Conservation (phyloP, 2,113 vertebrate genomes). For the Eclectus roratus region DNA sequence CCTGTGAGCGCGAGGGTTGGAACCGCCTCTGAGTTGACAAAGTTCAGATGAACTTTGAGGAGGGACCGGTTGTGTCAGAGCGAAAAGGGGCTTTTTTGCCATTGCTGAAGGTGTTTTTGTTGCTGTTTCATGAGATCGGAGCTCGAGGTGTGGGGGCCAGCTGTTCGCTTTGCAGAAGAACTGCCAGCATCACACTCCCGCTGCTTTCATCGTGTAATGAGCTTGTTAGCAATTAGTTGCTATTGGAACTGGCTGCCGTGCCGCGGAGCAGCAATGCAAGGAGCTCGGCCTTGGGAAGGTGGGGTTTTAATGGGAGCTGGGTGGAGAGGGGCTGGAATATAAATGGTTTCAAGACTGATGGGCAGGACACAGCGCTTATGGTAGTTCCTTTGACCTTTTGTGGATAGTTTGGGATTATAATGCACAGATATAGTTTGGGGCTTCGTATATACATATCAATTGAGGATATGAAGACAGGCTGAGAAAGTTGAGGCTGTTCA, state of each 20-base stretch:
- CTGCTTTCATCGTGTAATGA: constrained; percentile 48
- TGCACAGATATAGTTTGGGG: too few species aligned
- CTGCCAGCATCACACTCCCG: background rate
- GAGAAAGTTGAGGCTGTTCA: background rate
- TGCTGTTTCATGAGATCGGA: background rate
- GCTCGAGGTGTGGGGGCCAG: constrained; percentile 29
- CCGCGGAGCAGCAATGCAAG: background rate
- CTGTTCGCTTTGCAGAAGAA: constrained; percentile 31
- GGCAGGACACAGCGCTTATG: accelerated
- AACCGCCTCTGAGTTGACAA: background rate
- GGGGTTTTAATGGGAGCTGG: background rate
- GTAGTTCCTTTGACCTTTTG: background rate
- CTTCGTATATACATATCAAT: background rate
- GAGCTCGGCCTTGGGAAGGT: background rate
- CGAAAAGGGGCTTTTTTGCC: background rate
- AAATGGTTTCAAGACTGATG: background rate
- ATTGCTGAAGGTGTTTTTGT: background rate
- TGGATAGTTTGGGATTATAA: background rate
- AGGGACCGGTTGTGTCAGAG: background rate
- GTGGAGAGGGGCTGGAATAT: background rate
- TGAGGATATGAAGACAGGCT: background rate
- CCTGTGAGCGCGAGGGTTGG: accelerated
- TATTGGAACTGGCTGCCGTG: background rate
- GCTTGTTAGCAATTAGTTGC: constrained; percentile 59
- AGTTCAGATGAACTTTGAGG: background rate